Base-by-base conservation (phyloP, 2,113 vertebrate species). In the Pavo muticus region DNA sequence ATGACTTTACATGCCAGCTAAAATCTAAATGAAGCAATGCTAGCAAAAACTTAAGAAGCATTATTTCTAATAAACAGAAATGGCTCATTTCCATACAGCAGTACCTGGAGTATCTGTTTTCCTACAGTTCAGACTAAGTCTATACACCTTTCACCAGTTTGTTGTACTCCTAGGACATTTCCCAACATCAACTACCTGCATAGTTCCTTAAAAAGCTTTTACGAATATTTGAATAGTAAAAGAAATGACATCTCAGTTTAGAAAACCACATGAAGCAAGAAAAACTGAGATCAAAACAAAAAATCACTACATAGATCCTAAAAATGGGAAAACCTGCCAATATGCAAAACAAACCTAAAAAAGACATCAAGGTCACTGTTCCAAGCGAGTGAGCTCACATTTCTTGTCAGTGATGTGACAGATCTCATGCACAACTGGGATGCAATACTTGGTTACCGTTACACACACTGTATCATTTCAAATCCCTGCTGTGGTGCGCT, bases 21-120 rank as follows among this genome's bases (percentile, higher is more conserved):
- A 94, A 95, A 92, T 83, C 59, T 67, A 79, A 94, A 81, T 24
- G 73, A 74, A 92, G 84, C 59, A 83, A 83, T 77, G 35, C 75
- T 76, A 76, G 75, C 84, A 94, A 73, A 50, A 68, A 76, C 29
- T 76, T 37, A 35, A 5, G 25, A 63, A 76, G 14, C 30, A 37
- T 7, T 90, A 35, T 42, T 84, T 68, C 57, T 32, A 67, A 42
- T 79, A 87, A 87, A 76, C 21, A 84, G 56, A 45, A 71, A 80
- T 10, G 9, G 37, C 17, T 82, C 73, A 10, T 69, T 89, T 63
- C 50, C 45, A 61, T 30, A 35, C 20, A 56, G 16, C 0, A 7
- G 35, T 61, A 68, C n/a, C 78, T 54, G 15, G 5, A 88, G 4
- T 30, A 42, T 12, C 5, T 32, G 29, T 72, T 75, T 29, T 18